Evolutionary conservation across 2,888 invertebrate genomes (phyloP), one percentile per base, ranked within the genome.

Genomic region (Thereva nobilitata): DNA sequence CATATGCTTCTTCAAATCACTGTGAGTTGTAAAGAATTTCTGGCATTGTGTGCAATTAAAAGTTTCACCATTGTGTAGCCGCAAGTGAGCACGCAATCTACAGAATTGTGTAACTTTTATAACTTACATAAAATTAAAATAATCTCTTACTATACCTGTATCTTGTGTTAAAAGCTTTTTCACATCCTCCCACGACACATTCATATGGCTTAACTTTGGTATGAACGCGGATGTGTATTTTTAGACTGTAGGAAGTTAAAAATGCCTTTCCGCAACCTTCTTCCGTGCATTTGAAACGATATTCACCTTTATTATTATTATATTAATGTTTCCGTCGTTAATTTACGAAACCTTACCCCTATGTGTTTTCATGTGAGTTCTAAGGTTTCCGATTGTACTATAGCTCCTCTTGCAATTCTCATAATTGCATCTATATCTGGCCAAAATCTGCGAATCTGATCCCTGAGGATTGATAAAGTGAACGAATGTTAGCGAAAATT

Each of bases 291-390:
- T 92, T 91, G 82, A 96, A 97, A 76, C 92, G 88, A 83, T 91
- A 96, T 84, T 97, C 96, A 76, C 96, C 96, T 95, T 85, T 59
- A 54, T 10, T 65, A 63, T 49, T 38, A 57, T 4, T 42, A 34
- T 40, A 23, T 53, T 10, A 41, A 55, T 59, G 41, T 42, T 34
- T 23, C 37, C 47, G 12, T 38, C 8, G 23, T 3, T 5, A 47
- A 61, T 53, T 23, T 23, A 59, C 45, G 10, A 53, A 45, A 56
- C n/a, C 74, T 75, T 83, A 95, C 96, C 96, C 89, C 91, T 93
- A 77, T 97, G 96, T 66, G 95, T 95, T 84, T 96, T 97, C 86
- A 94, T 89, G 82, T 97, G 97, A 69, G 96, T 96, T 76, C 94
- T 87, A 72, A 97, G 84, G 82, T 97, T 97, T 61, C 96, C 96